These are phyloP conservation scores for Zophobas morio DNA, from an alignment of 1,140 invertebrate species.

Conservation along the genomic window DNA sequence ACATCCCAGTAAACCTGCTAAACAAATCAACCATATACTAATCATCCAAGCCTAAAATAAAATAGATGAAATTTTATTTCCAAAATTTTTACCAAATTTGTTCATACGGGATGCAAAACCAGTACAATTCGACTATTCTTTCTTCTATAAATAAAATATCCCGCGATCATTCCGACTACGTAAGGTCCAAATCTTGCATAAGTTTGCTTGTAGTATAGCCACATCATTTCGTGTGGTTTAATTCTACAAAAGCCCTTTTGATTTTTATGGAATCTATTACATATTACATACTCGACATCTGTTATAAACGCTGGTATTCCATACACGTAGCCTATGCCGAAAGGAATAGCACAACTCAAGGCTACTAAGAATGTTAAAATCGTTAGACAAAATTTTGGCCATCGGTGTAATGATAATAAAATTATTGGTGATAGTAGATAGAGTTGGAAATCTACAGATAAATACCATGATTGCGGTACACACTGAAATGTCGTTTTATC, in stretches of 20 bases:
- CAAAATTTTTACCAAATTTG: background rate
- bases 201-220: slow-evolving; percentile 25
- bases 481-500: slow-evolving; percentile 69
- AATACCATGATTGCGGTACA: slow-evolving; percentile 68
- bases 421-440: slow-evolving; percentile 72
- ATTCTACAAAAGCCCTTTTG: background rate
- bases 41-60: background rate
- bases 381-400: slow-evolving; percentile 36
- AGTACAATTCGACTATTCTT: background rate
- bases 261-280: background rate
- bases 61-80: slow-evolving; percentile 3
- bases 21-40: slow-evolving; percentile 8
- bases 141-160: slow-evolving; percentile 36
- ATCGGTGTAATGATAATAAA: slow-evolving; percentile 61
- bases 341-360: slow-evolving; percentile 34
- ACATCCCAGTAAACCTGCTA: slow-evolving; percentile 2
- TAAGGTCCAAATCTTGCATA: slow-evolving; percentile 47
- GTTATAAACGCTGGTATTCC: slow-evolving; percentile 1
- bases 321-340: slow-evolving; percentile 21
- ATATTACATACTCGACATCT: background rate
- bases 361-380: slow-evolving; percentile 16
- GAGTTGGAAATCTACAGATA: slow-evolving; percentile 80
- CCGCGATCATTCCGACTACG: slow-evolving; percentile 44
- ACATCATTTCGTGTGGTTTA: background rate
- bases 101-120: background rate